phyloP scores from a whole-genome alignment of 2,888 invertebrate genomes.

The Taenaris catops region DNA sequence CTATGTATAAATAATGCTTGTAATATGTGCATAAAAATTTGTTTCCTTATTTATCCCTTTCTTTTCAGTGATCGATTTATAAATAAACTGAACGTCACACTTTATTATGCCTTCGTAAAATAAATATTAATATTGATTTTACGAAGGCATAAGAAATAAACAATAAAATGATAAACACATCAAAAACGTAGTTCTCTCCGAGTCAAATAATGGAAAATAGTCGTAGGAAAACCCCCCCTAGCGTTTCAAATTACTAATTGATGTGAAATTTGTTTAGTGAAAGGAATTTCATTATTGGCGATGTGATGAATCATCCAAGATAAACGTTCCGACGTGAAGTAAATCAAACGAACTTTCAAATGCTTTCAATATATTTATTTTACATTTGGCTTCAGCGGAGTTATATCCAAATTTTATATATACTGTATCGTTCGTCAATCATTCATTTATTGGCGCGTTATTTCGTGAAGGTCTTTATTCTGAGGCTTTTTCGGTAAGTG shows the following conservation, averaged over 20 bases:
- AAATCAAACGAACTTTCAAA: constrained; percentile 54
- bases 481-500: no score
- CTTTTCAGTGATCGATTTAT: no score
- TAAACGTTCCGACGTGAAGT: constrained; percentile 62
- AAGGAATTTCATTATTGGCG: constrained; percentile 61
- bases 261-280: constrained; percentile 63
- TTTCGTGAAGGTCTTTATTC: constrained; percentile 9
- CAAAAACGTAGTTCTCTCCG: constrained; percentile 4
- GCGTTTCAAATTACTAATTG: constrained; percentile 68
- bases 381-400: constrained; percentile 39
- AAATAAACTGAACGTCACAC: no score
- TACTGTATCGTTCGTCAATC: constrained; percentile 36
- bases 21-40: no score
- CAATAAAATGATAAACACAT: constrained; percentile 2
- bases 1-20: no score
- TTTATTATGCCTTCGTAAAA: no score
- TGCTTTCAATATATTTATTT: constrained; percentile 54
- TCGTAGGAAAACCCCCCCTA: constrained; percentile 24
- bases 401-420: constrained; percentile 33
- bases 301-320: constrained; percentile 69
- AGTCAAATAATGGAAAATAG: constrained; percentile 30
- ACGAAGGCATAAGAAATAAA: no score
- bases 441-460: constrained; percentile 34
- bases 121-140: no score
- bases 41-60: no score